A percentile compares a stretch with the other conserved stretches of the same genome.
These are phyloP conservation scores for Drosophila formosana DNA, from an alignment of 2,888 invertebrate genomes.

Conservation along the genomic window DNA sequence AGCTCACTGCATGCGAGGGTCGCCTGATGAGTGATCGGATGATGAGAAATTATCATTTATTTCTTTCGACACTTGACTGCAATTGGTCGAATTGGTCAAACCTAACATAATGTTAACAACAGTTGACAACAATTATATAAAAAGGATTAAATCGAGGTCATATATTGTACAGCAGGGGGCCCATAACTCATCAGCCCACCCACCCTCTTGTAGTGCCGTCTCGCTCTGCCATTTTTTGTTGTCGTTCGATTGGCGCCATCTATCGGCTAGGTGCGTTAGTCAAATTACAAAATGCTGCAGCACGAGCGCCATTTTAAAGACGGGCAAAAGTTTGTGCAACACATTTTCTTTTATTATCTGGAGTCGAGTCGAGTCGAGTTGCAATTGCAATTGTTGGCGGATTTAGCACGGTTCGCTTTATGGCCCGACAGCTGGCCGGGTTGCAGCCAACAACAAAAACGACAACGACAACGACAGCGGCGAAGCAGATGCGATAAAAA, in stretches of 20 bases:
- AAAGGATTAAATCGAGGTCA: too few relatives aligned
- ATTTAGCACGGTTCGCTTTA: constrained; percentile 72
- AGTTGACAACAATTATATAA: too few relatives aligned
- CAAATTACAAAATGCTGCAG: too few relatives aligned
- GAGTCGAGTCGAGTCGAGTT: constrained; percentile 32
- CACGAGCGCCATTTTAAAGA: constrained; percentile 12
- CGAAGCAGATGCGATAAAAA: constrained; percentile 56
- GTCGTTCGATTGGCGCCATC: background rate
- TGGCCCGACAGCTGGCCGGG: constrained; percentile 61
- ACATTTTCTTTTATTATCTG: constrained; percentile 10
- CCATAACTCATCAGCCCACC: too few relatives aligned
- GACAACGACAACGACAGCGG: background rate
- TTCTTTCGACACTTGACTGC: too few relatives aligned
- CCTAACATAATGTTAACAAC: too few relatives aligned
- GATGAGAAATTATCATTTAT: too few relatives aligned
- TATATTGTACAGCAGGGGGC: too few relatives aligned
- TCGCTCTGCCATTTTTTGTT: constrained; percentile 13
- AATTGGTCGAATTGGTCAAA: too few relatives aligned
- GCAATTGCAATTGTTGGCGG: constrained; percentile 66
- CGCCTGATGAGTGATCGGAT: too few relatives aligned
- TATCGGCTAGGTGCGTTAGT: constrained; percentile 27
- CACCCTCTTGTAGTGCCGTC: background rate
- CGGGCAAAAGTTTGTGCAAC: constrained; percentile 64
- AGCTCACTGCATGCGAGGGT: too few relatives aligned
- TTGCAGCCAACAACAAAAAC: constrained; percentile 12